Conservation (phyloP, 2,113 vertebrate species). For the Ageneiosus marmoratus region DNA sequence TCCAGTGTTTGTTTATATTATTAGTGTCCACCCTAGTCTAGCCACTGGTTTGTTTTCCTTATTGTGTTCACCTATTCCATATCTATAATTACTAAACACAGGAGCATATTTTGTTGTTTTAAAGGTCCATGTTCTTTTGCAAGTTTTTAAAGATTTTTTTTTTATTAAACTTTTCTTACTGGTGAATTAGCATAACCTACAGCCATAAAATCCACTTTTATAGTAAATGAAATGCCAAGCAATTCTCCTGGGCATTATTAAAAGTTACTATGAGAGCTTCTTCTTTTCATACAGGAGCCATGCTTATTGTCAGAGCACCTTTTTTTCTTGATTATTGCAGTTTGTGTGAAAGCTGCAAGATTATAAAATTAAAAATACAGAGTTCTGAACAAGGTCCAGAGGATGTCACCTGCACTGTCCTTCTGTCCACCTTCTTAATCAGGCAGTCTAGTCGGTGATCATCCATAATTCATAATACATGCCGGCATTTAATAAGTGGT, state of each 20-base stretch:
- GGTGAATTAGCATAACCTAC: neutral
- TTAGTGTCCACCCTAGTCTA: neutral
- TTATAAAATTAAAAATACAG: neutral
- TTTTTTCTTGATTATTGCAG: neutral
- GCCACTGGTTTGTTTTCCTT: neutral
- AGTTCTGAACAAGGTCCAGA: neutral
- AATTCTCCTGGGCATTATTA: neutral
- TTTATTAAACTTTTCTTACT: neutral
- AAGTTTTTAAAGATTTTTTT: neutral
- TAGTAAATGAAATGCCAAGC: neutral
- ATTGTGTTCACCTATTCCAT: neutral
- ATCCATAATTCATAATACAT: slow-evolving; percentile 20
- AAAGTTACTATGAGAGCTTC: neutral
- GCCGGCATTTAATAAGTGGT: neutral
- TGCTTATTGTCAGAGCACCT: neutral
- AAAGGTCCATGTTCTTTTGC: neutral
- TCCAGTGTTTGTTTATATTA: neutral
- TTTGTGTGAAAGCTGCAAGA: neutral
- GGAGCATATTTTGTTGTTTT: neutral
- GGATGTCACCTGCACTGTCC: neutral
- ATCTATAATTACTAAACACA: neutral
- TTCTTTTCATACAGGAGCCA: neutral
- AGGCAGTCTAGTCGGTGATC: neutral
- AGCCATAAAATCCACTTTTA: neutral
- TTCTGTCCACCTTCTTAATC: neutral